phyloP scores from a whole-genome alignment of 2,113 vertebrate genomes.

The Murina feae region DNA sequence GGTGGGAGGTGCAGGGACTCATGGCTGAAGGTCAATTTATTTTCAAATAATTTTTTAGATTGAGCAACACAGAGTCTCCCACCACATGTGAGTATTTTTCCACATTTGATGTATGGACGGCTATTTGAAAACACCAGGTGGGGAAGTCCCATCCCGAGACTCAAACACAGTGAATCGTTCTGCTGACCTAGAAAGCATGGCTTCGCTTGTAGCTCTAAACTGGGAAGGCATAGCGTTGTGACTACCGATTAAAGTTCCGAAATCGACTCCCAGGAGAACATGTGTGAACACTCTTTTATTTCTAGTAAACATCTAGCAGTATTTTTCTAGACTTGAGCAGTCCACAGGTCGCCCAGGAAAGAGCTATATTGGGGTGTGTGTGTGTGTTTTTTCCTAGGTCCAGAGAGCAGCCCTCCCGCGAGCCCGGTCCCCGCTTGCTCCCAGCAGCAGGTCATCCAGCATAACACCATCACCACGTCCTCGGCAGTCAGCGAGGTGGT shows the following conservation, averaged over 20 bases:
- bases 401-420: conserved; percentile 94
- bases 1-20: conserved; percentile 27
- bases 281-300: not conserved
- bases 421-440: conserved; percentile 92
- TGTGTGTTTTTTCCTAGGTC: conserved; percentile 86
- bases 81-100: conserved; percentile 68
- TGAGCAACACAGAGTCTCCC: conserved; percentile 69
- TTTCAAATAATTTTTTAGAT: conserved; percentile 74
- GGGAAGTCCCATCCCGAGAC: conserved; percentile 14
- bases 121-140: conserved; percentile 39
- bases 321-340: not conserved
- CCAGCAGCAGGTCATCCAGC: conserved; percentile 99
- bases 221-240: conserved; percentile 54
- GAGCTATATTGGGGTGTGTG: conserved; percentile 52
- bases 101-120: conserved; percentile 56
- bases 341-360: not conserved
- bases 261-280: conserved; percentile 40
- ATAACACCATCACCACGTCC: conserved; percentile 99
- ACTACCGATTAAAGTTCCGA: not conserved
- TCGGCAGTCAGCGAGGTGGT: conserved; percentile 90
- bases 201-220: conserved; percentile 56
- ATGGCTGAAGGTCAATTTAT: conserved; percentile 62
- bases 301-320: not conserved
- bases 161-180: not conserved
- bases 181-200: conserved; percentile 40